These are phyloP conservation scores for Erpobdella octoculata DNA, from an alignment of 2,888 invertebrate genomes.

Conservation along the genomic window DNA sequence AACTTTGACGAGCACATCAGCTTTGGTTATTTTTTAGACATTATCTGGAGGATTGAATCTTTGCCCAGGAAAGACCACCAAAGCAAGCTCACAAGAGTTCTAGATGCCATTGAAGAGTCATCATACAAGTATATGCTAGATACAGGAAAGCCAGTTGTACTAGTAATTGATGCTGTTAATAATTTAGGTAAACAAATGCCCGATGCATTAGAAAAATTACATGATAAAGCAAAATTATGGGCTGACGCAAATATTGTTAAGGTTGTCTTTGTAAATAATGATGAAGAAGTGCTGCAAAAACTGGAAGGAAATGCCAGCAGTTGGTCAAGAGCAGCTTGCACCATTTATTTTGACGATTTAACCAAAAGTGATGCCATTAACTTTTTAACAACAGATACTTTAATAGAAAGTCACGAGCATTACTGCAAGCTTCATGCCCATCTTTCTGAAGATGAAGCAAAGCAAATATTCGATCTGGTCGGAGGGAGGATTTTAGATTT, in stretches of 20 bases:
- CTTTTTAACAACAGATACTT: conserved; percentile 28
- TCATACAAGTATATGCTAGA: conserved; percentile 32
- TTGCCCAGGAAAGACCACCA: conserved; percentile 34
- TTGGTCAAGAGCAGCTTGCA: conserved; percentile 37
- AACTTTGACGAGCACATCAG: conserved; percentile 38
- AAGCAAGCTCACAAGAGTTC: conserved; percentile 32
- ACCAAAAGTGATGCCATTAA: conserved; percentile 28
- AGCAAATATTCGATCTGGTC: conserved; percentile 31
- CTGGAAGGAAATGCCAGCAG: conserved; percentile 31
- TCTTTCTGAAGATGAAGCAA: conserved; percentile 19
- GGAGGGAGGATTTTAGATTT: conserved; percentile 36
- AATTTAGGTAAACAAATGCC: conserved; percentile 28
- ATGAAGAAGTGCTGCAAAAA: conserved; percentile 29
- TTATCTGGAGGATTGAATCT: conserved; percentile 33
- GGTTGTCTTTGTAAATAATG: conserved; percentile 36
- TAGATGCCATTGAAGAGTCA: conserved; percentile 38
- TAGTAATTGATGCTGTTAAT: conserved; percentile 37
- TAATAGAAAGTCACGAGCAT: conserved; percentile 15
- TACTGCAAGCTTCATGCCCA: background rate
- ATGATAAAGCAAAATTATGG: conserved; percentile 40
- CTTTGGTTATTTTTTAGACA: conserved; percentile 35
- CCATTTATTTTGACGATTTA: conserved; percentile 34
- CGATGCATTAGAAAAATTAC: conserved; percentile 31
- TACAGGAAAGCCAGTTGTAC: conserved; percentile 34
- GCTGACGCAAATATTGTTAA: conserved; percentile 38